These are phyloP conservation scores for Ambastaia sidthimunki DNA, from an alignment of 2,797 vertebrate species.

Conservation along the genomic window DNA sequence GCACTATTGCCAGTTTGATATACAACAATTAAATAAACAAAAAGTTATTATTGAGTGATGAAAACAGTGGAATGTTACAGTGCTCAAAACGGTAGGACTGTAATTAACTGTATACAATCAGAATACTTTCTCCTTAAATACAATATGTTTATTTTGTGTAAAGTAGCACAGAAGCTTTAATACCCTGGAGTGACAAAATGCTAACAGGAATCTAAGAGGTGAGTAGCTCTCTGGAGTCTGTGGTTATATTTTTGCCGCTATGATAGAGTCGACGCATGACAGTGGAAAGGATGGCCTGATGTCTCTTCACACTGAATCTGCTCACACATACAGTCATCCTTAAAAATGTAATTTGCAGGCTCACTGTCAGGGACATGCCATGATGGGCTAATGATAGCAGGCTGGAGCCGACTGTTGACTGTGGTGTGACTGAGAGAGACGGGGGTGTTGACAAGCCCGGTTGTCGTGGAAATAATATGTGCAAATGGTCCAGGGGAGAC, in stretches of 20 bases:
- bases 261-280: slow-evolving; percentile 2
- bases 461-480: slow-evolving; percentile 7
- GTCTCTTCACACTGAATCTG: neutral
- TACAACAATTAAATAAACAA: too few species aligned
- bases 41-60: too few species aligned
- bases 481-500: slow-evolving; percentile 13
- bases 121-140: neutral
- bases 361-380: neutral
- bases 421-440: neutral
- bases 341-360: slow-evolving; percentile 31
- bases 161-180: neutral
- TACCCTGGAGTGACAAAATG: neutral
- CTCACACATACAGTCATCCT: neutral
- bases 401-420: neutral
- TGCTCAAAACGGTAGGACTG: too few species aligned
- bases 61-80: too few species aligned
- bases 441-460: slow-evolving; percentile 5
- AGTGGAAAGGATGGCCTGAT: neutral
- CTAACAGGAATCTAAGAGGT: neutral
- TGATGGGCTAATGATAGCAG: neutral
- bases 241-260: neutral
- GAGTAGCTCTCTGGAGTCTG: neutral
- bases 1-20: too few species aligned
- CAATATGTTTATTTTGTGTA: neutral
- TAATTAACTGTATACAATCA: too few species aligned